Percentiles rank a stretch among this genome's conserved stretches.
These are phyloP conservation scores for Solenopsis fugax DNA, from an alignment of 1,140 invertebrate species.

Conservation along the genomic window DNA sequence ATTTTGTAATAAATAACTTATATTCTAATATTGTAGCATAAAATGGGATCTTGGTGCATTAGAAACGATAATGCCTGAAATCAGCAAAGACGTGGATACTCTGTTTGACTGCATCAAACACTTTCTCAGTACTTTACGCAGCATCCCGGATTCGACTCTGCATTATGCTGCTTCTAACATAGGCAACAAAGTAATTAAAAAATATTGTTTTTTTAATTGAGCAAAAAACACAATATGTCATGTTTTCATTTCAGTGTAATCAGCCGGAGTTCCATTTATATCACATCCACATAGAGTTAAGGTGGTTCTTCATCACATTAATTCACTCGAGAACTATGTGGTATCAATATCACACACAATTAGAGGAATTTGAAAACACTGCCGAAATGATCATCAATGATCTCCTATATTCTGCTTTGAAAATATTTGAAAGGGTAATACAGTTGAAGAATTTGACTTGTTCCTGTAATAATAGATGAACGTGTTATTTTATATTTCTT, in stretches of 20 bases:
- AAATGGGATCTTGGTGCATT: constrained; percentile 75
- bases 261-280: constrained; percentile 86
- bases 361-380: constrained; percentile 77
- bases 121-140: constrained; percentile 78
- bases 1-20: background rate
- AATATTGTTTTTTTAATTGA: constrained; percentile 18
- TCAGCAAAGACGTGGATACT: constrained; percentile 77
- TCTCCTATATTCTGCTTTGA: constrained; percentile 81
- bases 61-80: constrained; percentile 69
- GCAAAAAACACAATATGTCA: constrained; percentile 13
- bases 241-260: constrained; percentile 77
- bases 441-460: constrained; percentile 34
- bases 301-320: constrained; percentile 83
- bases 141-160: constrained; percentile 82
- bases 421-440: constrained; percentile 82
- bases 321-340: constrained; percentile 75
- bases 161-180: constrained; percentile 82
- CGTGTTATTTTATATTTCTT: constrained; percentile 13
- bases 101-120: constrained; percentile 76
- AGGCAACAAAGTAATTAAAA: constrained; percentile 82
- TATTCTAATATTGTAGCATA: constrained; percentile 74
- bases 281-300: constrained; percentile 85
- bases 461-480: background rate
- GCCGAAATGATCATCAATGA: constrained; percentile 79
- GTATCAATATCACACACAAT: constrained; percentile 65